These are phyloP conservation scores for Hemibagrus wyckioides DNA, from an alignment of 2,113 vertebrate genomes.

Conservation along the genomic window DNA sequence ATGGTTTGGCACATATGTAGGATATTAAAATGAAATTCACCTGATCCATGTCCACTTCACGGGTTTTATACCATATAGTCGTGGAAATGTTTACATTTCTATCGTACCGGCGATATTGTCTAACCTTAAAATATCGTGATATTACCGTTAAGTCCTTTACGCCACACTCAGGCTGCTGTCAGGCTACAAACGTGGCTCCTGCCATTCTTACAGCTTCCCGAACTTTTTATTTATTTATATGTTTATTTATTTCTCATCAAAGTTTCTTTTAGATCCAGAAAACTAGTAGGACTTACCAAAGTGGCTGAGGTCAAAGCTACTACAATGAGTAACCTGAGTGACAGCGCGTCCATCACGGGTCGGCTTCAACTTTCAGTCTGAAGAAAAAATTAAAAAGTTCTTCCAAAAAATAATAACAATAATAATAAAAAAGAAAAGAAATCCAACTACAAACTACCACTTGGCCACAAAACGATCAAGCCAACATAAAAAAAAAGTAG, in stretches of 20 bases:
- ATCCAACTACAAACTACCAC: background rate
- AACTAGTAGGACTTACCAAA: slow-evolving; percentile 76
- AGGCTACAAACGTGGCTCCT: background rate
- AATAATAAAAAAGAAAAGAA: background rate
- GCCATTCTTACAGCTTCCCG: background rate
- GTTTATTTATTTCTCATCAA: background rate
- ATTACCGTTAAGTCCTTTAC: background rate
- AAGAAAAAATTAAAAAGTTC: slow-evolving; percentile 51
- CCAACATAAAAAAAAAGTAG: slow-evolving; percentile 32
- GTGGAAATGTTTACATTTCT: background rate
- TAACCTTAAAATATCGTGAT: background rate
- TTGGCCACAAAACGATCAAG: slow-evolving; percentile 3
- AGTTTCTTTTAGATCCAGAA: background rate
- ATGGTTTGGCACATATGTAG: background rate
- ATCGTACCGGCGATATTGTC: background rate
- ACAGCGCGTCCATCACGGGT: slow-evolving; percentile 85
- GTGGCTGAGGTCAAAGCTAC: slow-evolving; percentile 77
- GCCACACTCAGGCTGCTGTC: background rate
- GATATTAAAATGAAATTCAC: background rate
- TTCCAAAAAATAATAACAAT: slow-evolving; percentile 23
- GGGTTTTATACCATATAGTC: background rate
- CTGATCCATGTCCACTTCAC: background rate
- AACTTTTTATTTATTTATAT: background rate
- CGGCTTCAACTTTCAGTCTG: slow-evolving; percentile 53
- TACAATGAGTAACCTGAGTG: slow-evolving; percentile 76